Evolutionary conservation across 2,113 vertebrate species (phyloP).

Genomic region (Phocoena phocoena): DNA sequence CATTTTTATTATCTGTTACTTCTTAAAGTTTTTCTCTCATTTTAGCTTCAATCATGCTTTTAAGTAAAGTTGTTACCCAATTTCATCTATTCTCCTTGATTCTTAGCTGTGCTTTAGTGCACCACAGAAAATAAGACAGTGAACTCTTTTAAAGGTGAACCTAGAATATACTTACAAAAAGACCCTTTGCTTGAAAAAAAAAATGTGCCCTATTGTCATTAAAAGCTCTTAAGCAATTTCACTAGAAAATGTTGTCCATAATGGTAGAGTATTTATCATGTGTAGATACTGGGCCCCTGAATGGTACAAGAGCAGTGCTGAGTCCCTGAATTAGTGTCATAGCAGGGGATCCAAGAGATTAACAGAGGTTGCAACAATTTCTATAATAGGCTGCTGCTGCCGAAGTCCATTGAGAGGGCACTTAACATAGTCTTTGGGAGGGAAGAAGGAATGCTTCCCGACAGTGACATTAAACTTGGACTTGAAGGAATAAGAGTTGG

Average conservation of each 20-base stretch:
- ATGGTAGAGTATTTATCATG: not conserved
- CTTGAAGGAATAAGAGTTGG: not conserved
- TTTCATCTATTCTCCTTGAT: not conserved
- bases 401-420: not conserved
- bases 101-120: not conserved
- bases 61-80: not conserved
- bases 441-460: not conserved
- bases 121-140: not conserved
- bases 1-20: not conserved
- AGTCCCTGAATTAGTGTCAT: not conserved
- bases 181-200: not conserved
- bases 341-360: not conserved
- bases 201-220: not conserved
- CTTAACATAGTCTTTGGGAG: not conserved
- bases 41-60: not conserved
- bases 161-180: slow-evolving; percentile 3
- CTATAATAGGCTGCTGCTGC: not conserved
- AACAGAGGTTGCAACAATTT: not conserved
- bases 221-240: not conserved
- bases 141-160: not conserved
- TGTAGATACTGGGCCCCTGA: rapidly evolving
- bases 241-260: not conserved
- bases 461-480: not conserved
- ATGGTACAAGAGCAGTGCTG: not conserved
- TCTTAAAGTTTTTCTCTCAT: not conserved